Percentiles rank a stretch among this genome's conserved stretches.
Evolutionary conservation across 1,140 invertebrate genomes (phyloP).

Genomic region (Pararge aegeria): DNA sequence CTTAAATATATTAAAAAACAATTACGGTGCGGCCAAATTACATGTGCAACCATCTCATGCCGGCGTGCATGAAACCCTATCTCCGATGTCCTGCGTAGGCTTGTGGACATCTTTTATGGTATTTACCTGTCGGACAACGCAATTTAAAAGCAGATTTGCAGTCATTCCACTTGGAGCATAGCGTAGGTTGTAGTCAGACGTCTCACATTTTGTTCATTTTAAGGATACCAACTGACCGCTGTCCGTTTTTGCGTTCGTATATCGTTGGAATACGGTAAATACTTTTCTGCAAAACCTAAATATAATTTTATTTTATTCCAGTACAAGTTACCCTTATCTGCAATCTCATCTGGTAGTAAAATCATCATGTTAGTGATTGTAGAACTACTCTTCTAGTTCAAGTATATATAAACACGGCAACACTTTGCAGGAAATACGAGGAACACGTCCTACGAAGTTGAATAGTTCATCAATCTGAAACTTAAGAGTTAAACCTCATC

Average conservation of each 20-base stretch:
- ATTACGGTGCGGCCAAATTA: neutral
- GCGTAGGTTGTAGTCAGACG: slow-evolving; percentile 13
- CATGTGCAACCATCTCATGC: neutral
- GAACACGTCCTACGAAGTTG: no score
- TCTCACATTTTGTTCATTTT: slow-evolving; percentile 7
- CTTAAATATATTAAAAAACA: neutral
- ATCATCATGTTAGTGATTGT: no score
- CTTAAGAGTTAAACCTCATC: no score
- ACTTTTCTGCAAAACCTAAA: neutral
- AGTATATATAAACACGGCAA: no score
- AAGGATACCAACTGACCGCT: neutral
- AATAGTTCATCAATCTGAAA: no score
- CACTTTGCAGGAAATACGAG: no score
- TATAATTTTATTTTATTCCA: no score
- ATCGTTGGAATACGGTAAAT: neutral
- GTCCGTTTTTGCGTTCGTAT: neutral
- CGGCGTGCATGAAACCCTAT: slow-evolving; percentile 24
- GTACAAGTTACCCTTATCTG: no score
- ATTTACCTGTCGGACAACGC: slow-evolving; percentile 30
- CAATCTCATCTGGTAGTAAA: no score
- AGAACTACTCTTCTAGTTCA: no score
- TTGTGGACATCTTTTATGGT: slow-evolving; percentile 27
- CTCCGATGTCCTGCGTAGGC: slow-evolving; percentile 26
- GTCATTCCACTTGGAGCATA: slow-evolving; percentile 11
- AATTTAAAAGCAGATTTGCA: slow-evolving; percentile 31